These are phyloP conservation scores for Leptocoma aspasia DNA, from an alignment of 2,113 vertebrate species.

Conservation along the genomic window DNA sequence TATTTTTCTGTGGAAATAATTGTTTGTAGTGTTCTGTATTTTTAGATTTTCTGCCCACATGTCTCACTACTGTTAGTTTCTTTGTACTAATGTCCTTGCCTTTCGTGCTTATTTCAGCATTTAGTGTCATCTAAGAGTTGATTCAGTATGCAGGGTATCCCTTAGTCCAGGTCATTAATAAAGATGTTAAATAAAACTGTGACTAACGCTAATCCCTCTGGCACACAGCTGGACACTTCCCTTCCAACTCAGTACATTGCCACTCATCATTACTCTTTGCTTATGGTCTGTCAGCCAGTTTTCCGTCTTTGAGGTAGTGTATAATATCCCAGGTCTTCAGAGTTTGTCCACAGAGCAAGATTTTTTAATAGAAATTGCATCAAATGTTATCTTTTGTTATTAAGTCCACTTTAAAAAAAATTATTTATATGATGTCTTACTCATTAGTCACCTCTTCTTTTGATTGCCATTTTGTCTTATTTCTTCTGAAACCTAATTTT, in stretches of 20 bases:
- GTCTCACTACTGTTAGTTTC: background rate
- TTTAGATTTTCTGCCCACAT: background rate
- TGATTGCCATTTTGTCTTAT: background rate
- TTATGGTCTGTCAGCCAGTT: constrained; percentile 9
- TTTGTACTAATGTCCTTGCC: background rate
- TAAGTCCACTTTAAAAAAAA: background rate
- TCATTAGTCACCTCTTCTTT: background rate
- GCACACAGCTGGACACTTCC: constrained; percentile 58
- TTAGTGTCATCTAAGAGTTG: background rate
- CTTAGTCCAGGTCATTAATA: constrained; percentile 43
- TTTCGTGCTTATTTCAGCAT: background rate
- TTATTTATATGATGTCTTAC: background rate
- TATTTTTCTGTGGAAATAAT: background rate
- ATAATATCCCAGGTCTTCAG: background rate
- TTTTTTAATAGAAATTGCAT: background rate
- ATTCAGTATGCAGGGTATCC: background rate
- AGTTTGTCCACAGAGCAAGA: background rate
- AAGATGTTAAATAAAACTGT: constrained; percentile 64
- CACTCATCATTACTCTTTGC: constrained; percentile 23
- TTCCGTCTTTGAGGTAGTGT: background rate
- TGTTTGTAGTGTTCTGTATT: background rate
- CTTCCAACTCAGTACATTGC: constrained; percentile 17
- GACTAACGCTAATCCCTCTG: constrained; percentile 54
- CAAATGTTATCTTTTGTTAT: background rate
- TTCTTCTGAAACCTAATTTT: background rate